phyloP scores from a whole-genome alignment of 2,888 invertebrate genomes.

The Plagodis dolabraria region DNA sequence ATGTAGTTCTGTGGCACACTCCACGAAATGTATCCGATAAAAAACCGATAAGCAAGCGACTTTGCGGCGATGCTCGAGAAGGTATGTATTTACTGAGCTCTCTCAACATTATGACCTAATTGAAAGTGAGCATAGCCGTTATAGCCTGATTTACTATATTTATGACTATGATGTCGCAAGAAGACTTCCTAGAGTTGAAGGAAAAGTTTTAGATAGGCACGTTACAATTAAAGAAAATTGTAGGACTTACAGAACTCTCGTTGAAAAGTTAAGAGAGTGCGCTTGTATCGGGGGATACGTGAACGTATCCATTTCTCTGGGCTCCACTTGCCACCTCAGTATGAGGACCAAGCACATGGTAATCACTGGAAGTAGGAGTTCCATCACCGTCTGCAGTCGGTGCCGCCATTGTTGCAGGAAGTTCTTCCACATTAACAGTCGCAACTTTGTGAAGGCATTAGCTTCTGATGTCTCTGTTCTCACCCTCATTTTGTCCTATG shows the following conservation, averaged over 20 bases:
- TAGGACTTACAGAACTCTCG: slow-evolving; percentile 58
- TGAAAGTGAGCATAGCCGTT: no score
- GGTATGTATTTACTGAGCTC: no score
- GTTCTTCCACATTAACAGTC: slow-evolving; percentile 93
- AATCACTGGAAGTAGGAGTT: slow-evolving; percentile 87
- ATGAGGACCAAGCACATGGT: slow-evolving; percentile 88
- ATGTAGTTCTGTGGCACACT: no score
- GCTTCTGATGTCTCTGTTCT: slow-evolving; percentile 47
- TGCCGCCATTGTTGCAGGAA: slow-evolving; percentile 91
- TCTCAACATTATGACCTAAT: no score
- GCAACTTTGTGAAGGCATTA: slow-evolving; percentile 84
- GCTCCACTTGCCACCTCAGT: slow-evolving; percentile 88
- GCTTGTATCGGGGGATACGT: slow-evolving; percentile 62
- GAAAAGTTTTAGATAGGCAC: no score
- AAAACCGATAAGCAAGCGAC: no score
- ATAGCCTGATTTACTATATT: no score
- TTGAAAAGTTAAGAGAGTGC: slow-evolving; percentile 50
- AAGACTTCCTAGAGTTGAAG: no score
- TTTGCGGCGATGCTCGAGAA: no score
- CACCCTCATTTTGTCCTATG: slow-evolving; percentile 36
- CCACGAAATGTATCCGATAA: no score
- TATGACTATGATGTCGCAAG: no score
- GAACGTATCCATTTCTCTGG: slow-evolving; percentile 56
- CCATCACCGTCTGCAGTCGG: slow-evolving; percentile 87
- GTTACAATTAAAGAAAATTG: not conserved